Evolutionary conservation across 1,140 invertebrate genomes (phyloP), one percentile per base, ranked within the genome.

Genomic region (Acromyrmex heyeri): DNA sequence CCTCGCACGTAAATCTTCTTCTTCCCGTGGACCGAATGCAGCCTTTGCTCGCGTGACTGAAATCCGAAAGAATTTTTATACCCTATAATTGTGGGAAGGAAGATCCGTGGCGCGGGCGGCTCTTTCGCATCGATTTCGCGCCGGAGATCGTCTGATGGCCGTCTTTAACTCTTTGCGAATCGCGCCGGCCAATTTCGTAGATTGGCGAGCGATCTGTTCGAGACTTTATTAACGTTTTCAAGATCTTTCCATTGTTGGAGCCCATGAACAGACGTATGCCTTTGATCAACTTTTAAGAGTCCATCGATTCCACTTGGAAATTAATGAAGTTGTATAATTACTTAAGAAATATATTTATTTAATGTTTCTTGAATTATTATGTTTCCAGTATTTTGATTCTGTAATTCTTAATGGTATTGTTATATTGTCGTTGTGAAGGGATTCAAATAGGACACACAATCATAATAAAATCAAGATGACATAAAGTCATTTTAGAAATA

Each of bases 21-120:
- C 83, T 73, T 76, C 72, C 50, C 78, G 67, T 87, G 88, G 88
- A 87, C 85, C 87, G 88, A 90, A 73, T 64, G 76, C 72, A 57
- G 55, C 61, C 48, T 85, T 69, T 30, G 67, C 64, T 91, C 86
- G 89, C 89, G 88, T 91, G 89, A 91, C 89, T 90, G 82, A 90
- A 86, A 90, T 90, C 81, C 88, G 79, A 88, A 88, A 88, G 88
- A 90, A 86, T 91, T 91, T 90, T 90, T 91, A 91, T 88, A 77
- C 86, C 72, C 53, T 57, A 89, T 91, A 91, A 91, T 91, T 88
- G 89, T 90, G 89, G 89, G 86, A 91, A 91, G 82, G 65, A 90
- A 83, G 89, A 91, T 91, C 82, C 86, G 89, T 90, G 86, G 89
- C 89, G 89, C 89, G 87, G 89, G 89, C 89, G 89, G 88, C 86